phyloP scores from a whole-genome alignment of 1,140 invertebrate species.

The Cylas formicarius region DNA sequence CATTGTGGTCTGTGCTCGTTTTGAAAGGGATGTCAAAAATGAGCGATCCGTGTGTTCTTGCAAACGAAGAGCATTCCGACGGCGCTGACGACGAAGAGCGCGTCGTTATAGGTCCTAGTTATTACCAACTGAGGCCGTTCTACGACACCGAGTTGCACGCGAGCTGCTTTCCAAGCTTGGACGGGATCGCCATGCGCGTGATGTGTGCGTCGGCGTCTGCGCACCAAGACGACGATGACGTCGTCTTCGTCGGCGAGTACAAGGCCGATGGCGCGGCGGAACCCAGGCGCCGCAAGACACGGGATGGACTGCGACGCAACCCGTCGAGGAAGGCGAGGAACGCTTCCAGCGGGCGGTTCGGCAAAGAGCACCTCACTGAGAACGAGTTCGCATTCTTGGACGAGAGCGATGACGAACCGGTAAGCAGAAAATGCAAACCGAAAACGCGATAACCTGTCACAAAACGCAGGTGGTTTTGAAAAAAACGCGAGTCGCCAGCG shows the following conservation, averaged over 20 bases:
- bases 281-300: not conserved
- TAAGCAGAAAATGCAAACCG: constrained; percentile 2
- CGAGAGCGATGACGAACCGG: constrained; percentile 10
- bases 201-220: not conserved
- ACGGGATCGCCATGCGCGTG: not conserved
- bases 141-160: too few species aligned
- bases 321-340: constrained; percentile 20
- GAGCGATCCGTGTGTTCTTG: too few species aligned
- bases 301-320: constrained; percentile 17
- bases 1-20: too few species aligned
- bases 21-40: too few species aligned
- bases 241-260: constrained; percentile 30
- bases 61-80: too few species aligned
- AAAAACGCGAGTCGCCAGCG: constrained; percentile 2
- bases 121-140: not conserved
- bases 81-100: too few species aligned
- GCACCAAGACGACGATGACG: constrained; percentile 25
- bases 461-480: constrained; percentile 1
- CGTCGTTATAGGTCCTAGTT: too few species aligned
- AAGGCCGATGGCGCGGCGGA: constrained; percentile 6
- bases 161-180: too few species aligned
- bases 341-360: constrained; percentile 7
- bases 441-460: constrained; percentile 1
- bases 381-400: constrained; percentile 23
- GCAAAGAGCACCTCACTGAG: constrained; percentile 20